phyloP scores from a whole-genome alignment of 2,797 vertebrate genomes.

The Falco concolor region DNA sequence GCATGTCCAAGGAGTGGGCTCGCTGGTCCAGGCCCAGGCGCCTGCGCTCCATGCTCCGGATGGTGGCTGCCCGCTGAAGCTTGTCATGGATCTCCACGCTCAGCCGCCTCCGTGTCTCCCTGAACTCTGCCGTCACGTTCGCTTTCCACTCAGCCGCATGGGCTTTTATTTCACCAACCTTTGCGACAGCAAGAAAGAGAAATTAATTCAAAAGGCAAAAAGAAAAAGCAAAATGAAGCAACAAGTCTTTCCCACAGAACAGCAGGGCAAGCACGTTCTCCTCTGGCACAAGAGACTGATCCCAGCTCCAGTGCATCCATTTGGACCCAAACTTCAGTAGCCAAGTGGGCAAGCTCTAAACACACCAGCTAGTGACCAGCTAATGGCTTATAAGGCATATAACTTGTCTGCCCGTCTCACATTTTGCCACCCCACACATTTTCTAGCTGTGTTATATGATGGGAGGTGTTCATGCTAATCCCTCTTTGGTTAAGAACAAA shows the following conservation, averaged over 20 bases:
- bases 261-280: not conserved
- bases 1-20: constrained; percentile 94
- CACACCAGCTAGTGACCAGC: not conserved
- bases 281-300: not conserved
- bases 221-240: not conserved
- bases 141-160: constrained; percentile 98
- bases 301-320: not conserved
- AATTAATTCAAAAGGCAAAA: not conserved
- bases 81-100: constrained; percentile 97
- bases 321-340: not conserved
- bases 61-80: constrained; percentile 92
- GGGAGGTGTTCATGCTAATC: not conserved
- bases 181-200: not conserved
- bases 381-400: not conserved
- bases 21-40: constrained; percentile 93
- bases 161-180: constrained; percentile 98
- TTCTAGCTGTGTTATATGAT: not conserved
- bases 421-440: not conserved
- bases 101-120: constrained; percentile 89
- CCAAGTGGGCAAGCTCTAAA: not conserved
- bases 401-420: not conserved
- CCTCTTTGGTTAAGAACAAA: not conserved
- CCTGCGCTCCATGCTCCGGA: constrained; percentile 96
- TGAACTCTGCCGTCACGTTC: constrained; percentile 91
- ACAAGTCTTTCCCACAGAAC: not conserved